These are phyloP conservation scores for Danio kyathit DNA, from an alignment of 2,797 vertebrate species.

Conservation along the genomic window DNA sequence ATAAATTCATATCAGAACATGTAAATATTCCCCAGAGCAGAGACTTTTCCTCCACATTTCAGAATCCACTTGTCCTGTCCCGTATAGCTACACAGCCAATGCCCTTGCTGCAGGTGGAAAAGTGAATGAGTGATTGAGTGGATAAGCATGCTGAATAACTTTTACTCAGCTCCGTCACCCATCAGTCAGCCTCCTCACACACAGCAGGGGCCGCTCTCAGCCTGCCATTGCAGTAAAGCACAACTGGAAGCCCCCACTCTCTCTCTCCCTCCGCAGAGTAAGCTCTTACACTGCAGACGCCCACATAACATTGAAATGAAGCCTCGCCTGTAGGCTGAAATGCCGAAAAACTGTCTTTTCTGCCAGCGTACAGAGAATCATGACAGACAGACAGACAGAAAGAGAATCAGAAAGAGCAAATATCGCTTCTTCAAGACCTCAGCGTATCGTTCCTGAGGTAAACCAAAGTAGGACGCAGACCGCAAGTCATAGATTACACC, in stretches of 20 bases:
- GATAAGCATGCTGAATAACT: slow-evolving; percentile 42
- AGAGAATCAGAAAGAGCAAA: slow-evolving; percentile 41
- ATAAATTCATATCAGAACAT: neutral
- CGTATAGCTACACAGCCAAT: neutral
- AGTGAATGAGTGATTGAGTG: slow-evolving; percentile 45
- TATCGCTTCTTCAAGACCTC: slow-evolving; percentile 52
- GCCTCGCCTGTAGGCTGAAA: slow-evolving; percentile 62
- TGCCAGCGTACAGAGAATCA: slow-evolving; percentile 14
- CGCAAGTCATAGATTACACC: slow-evolving; percentile 27
- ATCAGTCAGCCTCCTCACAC: slow-evolving; percentile 32
- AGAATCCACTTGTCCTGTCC: neutral
- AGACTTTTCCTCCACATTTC: slow-evolving; percentile 1
- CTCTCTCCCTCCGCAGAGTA: slow-evolving; percentile 63
- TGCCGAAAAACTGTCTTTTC: slow-evolving; percentile 46
- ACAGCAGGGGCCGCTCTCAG: slow-evolving; percentile 53
- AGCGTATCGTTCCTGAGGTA: slow-evolving; percentile 24
- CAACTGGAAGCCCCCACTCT: slow-evolving; percentile 52
- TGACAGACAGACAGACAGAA: slow-evolving; percentile 30
- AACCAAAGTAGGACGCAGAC: slow-evolving; percentile 29
- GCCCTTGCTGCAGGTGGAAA: slow-evolving; percentile 24
- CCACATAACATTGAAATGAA: slow-evolving; percentile 61
- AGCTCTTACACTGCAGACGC: slow-evolving; percentile 65
- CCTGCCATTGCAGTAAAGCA: slow-evolving; percentile 51
- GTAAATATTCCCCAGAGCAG: neutral
- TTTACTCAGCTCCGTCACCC: slow-evolving; percentile 40